phyloP scores from a whole-genome alignment of 2,888 invertebrate genomes.

The Pseudococcus longispinus region DNA sequence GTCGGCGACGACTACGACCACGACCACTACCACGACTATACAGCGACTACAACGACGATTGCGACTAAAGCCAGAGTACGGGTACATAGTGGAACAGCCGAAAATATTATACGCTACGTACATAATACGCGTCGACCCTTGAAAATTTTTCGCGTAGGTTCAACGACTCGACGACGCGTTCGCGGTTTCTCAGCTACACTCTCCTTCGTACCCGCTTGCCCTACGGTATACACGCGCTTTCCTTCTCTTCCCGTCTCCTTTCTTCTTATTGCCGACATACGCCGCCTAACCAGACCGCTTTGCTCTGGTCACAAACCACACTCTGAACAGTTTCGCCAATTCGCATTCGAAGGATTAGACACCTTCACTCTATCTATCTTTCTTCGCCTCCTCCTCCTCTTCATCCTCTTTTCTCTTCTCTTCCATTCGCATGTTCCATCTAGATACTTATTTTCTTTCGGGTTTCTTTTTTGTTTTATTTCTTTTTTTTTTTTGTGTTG shows the following conservation, averaged over 20 bases:
- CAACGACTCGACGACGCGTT: conserved; percentile 48
- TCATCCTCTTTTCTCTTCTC: neutral
- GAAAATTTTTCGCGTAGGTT: conserved; percentile 49
- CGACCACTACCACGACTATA: no score
- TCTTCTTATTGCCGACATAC: conserved; percentile 5
- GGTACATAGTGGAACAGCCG: conserved; percentile 1
- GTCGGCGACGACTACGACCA: neutral
- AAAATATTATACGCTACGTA: conserved; percentile 33
- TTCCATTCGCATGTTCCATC: neutral
- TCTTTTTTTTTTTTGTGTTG: neutral
- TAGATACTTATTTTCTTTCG: neutral
- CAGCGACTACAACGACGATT: neutral
- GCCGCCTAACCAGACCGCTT: conserved; percentile 6
- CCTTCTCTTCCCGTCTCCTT: conserved; percentile 14
- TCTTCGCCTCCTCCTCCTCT: neutral
- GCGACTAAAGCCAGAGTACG: neutral
- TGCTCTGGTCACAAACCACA: conserved; percentile 28
- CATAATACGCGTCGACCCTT: conserved; percentile 40
- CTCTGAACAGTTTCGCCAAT: conserved; percentile 27
- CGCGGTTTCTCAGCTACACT: conserved; percentile 37
- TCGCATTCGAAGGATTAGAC: conserved; percentile 18
- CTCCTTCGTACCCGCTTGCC: conserved; percentile 35
- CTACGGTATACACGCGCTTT: conserved; percentile 39
- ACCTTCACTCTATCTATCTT: conserved; percentile 3
- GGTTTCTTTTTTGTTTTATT: neutral